Evolutionary conservation across 2,888 invertebrate species (phyloP), one percentile per base, ranked within the genome.

Genomic region (Pedicia rivosa): DNA sequence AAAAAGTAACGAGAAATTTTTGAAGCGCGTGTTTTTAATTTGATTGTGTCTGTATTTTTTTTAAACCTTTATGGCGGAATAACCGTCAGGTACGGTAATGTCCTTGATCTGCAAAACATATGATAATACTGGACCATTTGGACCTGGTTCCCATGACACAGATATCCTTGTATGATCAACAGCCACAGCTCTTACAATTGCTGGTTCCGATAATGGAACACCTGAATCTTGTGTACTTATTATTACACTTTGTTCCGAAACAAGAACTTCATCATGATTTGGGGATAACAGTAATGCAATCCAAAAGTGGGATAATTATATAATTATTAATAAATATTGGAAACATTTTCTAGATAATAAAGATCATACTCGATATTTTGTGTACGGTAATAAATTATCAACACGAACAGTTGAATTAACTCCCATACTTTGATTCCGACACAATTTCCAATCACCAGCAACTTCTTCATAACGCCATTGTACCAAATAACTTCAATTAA

Each of bases 281-380:
- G 73, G 70, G 4, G 81, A 77, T 35, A 90, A 64, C 35, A 83
- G 70, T 47, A 87, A 68, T 29, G 84, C 83, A 40, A 91, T 78
- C 39, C 90, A 80, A 64, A 92, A 92, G 90, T 90, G 63, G n/a
- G 36, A 39, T 26, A 26, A 27, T 31, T 10, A 6, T 14, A 35
- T 31, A 13, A 22, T 17, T 9, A n/a, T n/a, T n/a, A n/a, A n/a
- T n/a, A n/a, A 25, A 25, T 25, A 35, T 3, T 3, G 3, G n/a
- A n/a, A n/a, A n/a, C n/a, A n/a, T n/a, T n/a, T n/a, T n/a, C n/a
- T n/a, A n/a, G n/a, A n/a, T n/a, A n/a, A n/a, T n/a, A n/a, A n/a
- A n/a, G n/a, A n/a, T n/a, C n/a, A 64, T 64, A 91, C 91, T 67
- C 80, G 73, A 55, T 92, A 92, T 54, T 82, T 84, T 1, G 88